Percentiles rank a stretch among this genome's conserved stretches.
Evolutionary conservation across 2,888 invertebrate species (phyloP).

Genomic region (Drosophila atripex): DNA sequence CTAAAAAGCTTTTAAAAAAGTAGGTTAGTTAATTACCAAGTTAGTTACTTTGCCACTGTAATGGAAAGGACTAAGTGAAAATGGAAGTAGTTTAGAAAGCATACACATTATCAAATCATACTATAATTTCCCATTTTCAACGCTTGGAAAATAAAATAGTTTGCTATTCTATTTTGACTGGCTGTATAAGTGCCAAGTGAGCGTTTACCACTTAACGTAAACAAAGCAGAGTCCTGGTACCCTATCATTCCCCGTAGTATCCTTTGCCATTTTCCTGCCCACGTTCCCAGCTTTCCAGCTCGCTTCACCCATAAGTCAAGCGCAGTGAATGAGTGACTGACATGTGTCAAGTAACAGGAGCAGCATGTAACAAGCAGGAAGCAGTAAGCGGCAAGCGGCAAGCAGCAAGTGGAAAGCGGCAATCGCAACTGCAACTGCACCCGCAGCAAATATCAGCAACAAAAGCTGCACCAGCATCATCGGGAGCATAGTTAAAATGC

Average conservation of each 20-base stretch:
- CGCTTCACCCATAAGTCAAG: constrained; percentile 51
- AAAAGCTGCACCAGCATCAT: constrained; percentile 34
- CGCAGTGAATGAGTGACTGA: constrained; percentile 67
- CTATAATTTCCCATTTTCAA: neutral
- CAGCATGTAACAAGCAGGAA: constrained; percentile 25
- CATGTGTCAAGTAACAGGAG: constrained; percentile 76
- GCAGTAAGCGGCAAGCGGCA: constrained; percentile 19
- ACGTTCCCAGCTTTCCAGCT: constrained; percentile 45
- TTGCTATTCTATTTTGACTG: constrained; percentile 14
- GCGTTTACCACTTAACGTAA: constrained; percentile 7
- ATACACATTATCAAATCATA: neutral
- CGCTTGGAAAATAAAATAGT: neutral
- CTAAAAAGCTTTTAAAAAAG: neutral
- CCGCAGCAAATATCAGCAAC: constrained; percentile 28
- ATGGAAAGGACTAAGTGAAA: neutral
- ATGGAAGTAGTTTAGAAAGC: neutral
- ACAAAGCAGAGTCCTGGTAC: constrained; percentile 7
- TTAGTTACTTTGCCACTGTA: neutral
- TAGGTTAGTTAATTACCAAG: neutral
- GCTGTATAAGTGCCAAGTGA: constrained; percentile 61
- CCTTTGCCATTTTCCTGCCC: neutral
- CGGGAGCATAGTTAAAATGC: constrained; percentile 68
- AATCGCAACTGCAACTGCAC: constrained; percentile 33
- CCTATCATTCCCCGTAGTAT: neutral
- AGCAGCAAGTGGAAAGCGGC: constrained; percentile 17